These are phyloP conservation scores for Bothrops jararaca DNA, from an alignment of 2,113 vertebrate genomes.

Conservation along the genomic window DNA sequence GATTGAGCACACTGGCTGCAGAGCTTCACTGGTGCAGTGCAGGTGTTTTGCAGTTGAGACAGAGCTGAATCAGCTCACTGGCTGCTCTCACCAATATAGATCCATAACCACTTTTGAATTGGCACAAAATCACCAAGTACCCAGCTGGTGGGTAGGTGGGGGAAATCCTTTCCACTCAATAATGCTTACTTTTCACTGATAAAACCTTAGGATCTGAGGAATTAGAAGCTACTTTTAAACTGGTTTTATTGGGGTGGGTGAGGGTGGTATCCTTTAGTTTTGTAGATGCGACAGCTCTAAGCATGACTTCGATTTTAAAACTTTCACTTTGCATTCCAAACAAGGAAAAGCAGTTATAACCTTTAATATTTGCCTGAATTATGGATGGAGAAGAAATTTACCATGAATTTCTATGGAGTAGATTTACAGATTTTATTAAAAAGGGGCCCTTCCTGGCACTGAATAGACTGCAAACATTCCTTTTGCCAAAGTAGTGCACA, in stretches of 20 bases:
- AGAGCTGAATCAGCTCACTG: neutral
- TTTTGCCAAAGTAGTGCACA: neutral
- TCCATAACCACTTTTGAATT: neutral
- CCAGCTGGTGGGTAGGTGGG: neutral
- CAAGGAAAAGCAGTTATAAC: neutral
- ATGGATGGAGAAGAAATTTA: neutral
- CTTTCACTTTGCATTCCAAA: neutral
- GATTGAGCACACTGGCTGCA: neutral
- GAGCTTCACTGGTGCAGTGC: neutral
- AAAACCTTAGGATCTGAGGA: constrained; percentile 31
- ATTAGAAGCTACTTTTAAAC: neutral
- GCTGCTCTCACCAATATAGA: neutral
- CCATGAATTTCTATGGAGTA: neutral
- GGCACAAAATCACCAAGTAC: neutral
- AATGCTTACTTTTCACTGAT: constrained; percentile 25
- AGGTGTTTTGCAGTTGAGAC: no score
- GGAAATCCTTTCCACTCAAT: neutral
- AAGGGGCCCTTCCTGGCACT: neutral
- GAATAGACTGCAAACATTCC: neutral
- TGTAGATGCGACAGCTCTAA: neutral
- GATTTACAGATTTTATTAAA: neutral
- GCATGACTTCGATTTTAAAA: neutral
- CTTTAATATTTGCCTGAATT: neutral
- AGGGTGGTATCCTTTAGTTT: neutral
- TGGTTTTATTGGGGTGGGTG: neutral